phyloP scores from a whole-genome alignment of 2,113 vertebrate species.

The Gnathonemus longibarbis region DNA sequence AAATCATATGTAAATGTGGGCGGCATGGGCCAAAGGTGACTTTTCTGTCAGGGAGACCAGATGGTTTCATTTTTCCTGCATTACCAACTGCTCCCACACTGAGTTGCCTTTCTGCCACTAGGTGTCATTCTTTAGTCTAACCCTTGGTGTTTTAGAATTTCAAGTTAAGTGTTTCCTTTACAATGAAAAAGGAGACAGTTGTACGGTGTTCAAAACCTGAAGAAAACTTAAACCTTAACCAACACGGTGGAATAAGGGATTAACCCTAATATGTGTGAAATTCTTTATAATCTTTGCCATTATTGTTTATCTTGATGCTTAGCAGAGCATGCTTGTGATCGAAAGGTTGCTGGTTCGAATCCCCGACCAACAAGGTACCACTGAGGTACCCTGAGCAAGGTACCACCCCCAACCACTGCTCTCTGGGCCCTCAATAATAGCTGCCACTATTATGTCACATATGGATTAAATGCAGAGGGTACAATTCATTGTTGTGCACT shows the following conservation, averaged over 20 bases:
- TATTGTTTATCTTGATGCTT: not conserved
- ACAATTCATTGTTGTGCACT: not conserved
- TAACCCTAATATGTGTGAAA: not conserved
- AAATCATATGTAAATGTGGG: not conserved
- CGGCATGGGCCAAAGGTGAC: not conserved
- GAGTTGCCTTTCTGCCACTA: slow-evolving; percentile 30
- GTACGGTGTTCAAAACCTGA: not conserved
- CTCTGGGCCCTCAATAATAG: not conserved
- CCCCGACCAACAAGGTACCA: not conserved
- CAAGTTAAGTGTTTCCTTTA: not conserved
- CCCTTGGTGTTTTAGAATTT: not conserved
- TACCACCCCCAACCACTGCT: not conserved
- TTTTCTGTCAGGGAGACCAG: slow-evolving; percentile 7
- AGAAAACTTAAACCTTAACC: not conserved
- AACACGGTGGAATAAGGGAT: not conserved
- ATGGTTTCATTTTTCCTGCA: slow-evolving; percentile 50
- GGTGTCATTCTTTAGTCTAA: slow-evolving; percentile 23
- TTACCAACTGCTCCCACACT: slow-evolving; percentile 44
- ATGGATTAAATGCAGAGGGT: not conserved
- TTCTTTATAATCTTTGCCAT: not conserved
- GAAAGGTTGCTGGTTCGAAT: not conserved
- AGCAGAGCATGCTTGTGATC: not conserved
- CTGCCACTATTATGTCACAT: not conserved
- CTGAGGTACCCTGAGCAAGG: not conserved
- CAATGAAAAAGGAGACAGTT: not conserved